phyloP scores from a whole-genome alignment of 2,888 invertebrate species.

The Phytoseiulus persimilis region DNA sequence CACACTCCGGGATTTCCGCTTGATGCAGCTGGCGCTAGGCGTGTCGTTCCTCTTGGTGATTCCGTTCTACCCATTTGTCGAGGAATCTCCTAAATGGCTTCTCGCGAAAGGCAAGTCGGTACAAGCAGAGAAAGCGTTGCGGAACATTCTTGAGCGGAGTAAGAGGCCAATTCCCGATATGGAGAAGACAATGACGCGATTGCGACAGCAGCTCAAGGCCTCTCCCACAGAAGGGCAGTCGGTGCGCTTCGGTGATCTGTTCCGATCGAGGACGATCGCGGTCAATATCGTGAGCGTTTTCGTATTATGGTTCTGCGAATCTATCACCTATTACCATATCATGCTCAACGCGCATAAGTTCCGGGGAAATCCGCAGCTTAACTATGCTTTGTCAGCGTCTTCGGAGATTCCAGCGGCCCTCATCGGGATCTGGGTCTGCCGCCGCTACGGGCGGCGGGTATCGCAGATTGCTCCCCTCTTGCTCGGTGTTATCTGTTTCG shows the following conservation, averaged over 20 bases:
- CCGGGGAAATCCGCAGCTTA: background rate
- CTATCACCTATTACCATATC: constrained; percentile 33
- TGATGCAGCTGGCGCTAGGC: constrained; percentile 25
- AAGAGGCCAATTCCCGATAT: background rate
- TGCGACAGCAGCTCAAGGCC: background rate
- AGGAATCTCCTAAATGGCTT: constrained; percentile 30
- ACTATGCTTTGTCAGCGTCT: background rate
- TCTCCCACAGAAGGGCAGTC: background rate
- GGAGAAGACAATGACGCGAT: background rate
- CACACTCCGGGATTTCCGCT: background rate
- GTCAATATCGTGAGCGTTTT: background rate
- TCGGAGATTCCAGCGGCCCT: background rate
- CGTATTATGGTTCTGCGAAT: constrained; percentile 8
- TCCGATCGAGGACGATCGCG: too few species aligned
- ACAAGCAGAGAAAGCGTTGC: background rate
- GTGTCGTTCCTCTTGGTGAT: background rate
- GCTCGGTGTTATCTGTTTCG: constrained; percentile 13
- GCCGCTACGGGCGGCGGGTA: background rate
- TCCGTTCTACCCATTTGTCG: constrained; percentile 13
- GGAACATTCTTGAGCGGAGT: background rate
- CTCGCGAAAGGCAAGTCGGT: background rate
- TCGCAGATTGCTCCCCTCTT: background rate
- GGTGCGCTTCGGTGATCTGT: background rate
- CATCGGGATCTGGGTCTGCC: constrained; percentile 14
- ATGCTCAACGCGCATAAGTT: background rate